These are phyloP conservation scores for Galerucella nymphaeae DNA, from an alignment of 2,888 invertebrate species.

Conservation along the genomic window DNA sequence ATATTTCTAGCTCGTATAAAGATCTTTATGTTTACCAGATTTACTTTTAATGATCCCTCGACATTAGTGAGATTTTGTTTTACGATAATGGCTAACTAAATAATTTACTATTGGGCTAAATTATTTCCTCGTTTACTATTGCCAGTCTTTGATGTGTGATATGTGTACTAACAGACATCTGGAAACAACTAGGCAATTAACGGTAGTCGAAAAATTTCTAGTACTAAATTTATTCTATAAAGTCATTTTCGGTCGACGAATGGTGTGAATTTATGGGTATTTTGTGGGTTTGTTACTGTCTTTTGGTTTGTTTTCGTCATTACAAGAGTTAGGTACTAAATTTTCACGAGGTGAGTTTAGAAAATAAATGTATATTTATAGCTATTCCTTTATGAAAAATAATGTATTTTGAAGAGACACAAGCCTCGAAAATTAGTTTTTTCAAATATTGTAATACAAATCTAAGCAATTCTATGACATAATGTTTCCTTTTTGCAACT, in stretches of 20 bases:
- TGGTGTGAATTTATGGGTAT: conserved; percentile 38
- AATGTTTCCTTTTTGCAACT: too few species aligned
- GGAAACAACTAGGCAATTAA: conserved; percentile 54
- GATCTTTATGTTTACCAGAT: conserved; percentile 52
- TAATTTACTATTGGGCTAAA: conserved; percentile 53
- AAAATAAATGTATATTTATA: not conserved
- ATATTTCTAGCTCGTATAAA: conserved; percentile 12
- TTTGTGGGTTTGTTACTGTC: conserved; percentile 33
- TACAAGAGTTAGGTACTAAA: conserved; percentile 4
- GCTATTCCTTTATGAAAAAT: too few species aligned
- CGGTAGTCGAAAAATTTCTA: conserved; percentile 20
- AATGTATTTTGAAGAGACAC: too few species aligned
- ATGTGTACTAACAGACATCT: conserved; percentile 49
- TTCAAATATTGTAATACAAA: too few species aligned
- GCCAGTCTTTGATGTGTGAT: conserved; percentile 50
- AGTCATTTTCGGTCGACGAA: conserved; percentile 36
- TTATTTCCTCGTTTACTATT: conserved; percentile 53
- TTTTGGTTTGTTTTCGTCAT: conserved; percentile 24
- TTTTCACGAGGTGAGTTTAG: not conserved
- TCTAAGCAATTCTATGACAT: too few species aligned
- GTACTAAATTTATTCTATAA: conserved; percentile 38
- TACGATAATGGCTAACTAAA: conserved; percentile 54
- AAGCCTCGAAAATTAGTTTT: too few species aligned
- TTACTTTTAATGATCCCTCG: conserved; percentile 59
- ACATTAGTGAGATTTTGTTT: conserved; percentile 53